Percentiles rank a stretch among this genome's conserved stretches.
Conservation (phyloP, 2,888 invertebrate species). For the Mesorhabditis belari region DNA sequence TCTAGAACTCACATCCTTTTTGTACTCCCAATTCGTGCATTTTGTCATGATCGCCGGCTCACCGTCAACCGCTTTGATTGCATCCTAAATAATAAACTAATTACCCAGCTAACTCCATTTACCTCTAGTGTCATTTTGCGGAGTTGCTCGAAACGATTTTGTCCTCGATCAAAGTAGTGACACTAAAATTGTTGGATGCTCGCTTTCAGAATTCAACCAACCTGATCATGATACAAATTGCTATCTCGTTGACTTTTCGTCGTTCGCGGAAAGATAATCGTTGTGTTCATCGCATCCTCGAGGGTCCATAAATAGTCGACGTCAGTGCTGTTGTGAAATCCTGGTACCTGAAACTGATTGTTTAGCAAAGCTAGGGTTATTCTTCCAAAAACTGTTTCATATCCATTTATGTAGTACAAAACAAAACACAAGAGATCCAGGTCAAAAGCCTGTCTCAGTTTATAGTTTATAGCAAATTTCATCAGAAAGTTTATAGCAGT, state of each 20-base stretch:
- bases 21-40: constrained; percentile 44
- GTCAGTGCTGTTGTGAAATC: constrained; percentile 32
- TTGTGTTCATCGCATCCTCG: constrained; percentile 33
- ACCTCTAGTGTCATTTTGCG: constrained; percentile 36
- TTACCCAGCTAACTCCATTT: neutral
- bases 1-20: constrained; percentile 30
- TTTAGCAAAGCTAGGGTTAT: too few relatives aligned
- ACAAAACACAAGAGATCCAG: neutral
- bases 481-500: neutral
- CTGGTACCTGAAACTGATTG: constrained; percentile 29
- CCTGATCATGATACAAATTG: constrained; percentile 33
- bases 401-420: too few relatives aligned
- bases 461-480: neutral
- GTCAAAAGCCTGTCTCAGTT: neutral
- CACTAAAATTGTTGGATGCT: constrained; percentile 24
- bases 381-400: too few relatives aligned
- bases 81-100: neutral
- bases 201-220: neutral
- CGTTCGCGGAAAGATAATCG: constrained; percentile 41
- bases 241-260: constrained; percentile 21
- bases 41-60: constrained; percentile 26
- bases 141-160: constrained; percentile 40
- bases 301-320: constrained; percentile 33
- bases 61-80: constrained; percentile 11
- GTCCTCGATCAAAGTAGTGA: constrained; percentile 40